These are phyloP conservation scores for Batillaria attramentaria DNA, from an alignment of 1,140 invertebrate genomes.

Conservation along the genomic window DNA sequence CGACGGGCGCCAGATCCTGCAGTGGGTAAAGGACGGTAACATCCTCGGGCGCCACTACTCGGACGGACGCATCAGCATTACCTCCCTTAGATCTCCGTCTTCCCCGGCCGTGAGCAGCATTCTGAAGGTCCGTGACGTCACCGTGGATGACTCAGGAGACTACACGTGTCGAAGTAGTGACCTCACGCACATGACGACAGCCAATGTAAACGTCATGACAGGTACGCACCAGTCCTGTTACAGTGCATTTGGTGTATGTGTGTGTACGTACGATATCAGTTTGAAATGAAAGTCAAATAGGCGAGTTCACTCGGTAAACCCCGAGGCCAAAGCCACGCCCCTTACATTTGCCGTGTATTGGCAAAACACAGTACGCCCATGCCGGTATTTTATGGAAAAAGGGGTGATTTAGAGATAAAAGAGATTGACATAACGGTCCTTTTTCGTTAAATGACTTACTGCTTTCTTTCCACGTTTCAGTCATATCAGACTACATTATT, in stretches of 20 bases:
- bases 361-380: neutral
- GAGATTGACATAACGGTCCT: no score
- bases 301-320: no score
- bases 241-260: neutral
- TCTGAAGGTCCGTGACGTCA: slow-evolving; percentile 24
- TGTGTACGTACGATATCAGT: neutral
- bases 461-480: no score
- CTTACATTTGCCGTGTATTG: neutral
- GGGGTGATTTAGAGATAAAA: no score
- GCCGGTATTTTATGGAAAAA: neutral
- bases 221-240: neutral
- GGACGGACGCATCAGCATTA: slow-evolving; percentile 22
- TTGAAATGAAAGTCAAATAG: neutral
- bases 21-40: slow-evolving; percentile 30
- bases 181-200: slow-evolving; percentile 19
- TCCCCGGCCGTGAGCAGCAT: neutral
- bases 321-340: no score
- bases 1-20: slow-evolving; percentile 16
- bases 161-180: slow-evolving; percentile 30
- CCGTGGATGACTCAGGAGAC: slow-evolving; percentile 20
- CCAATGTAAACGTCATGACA: slow-evolving; percentile 3
- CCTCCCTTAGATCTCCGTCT: neutral
- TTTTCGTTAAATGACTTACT: no score
- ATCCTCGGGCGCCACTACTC: no score
- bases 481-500: no score